Base-by-base conservation (phyloP, 2,888 invertebrate species). In the Tachina grossa region DNA sequence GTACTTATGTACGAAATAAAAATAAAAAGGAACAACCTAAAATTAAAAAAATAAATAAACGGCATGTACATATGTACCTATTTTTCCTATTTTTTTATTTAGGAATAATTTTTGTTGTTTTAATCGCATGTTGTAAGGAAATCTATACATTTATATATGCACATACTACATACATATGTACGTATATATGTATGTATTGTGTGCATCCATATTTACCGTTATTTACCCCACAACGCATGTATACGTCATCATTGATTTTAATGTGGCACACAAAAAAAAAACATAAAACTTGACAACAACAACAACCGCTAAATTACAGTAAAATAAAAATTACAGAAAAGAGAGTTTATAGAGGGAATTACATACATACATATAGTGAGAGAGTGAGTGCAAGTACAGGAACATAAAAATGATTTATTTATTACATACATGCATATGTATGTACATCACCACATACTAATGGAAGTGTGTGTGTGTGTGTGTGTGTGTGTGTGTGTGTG, bases 191-290 rank as follows among this genome's bases (percentile, higher is more conserved):
- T 61, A 0, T 41, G 14, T 13, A 14, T 6, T 31, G 2, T 31
- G 31, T 31, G 4, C 31, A 31, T 4, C 31, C 31, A 31, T 31
- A 57, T 41, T 39, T 75, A 61, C 43, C 63, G 75, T 59, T 55
- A 77, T 85, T 79, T 80, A 76, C 83, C 85, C 83, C 83, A 83
- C 65, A 83, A 83, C 85, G 75, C 83, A 76, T 80, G 85, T 66
- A 83, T 83, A 85, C 85, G 85, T 85, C 85, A 85, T 85, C 85
- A 83, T 83, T 83, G 85, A 83, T 79, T 85, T 85, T 83, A 55
- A 66, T 83, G 77, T 78, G 66, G 72, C 72, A 72, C 65, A 74
- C 74, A 57, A 55, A 59, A 78, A 69, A 41, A 43, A 63, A 72
- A 61, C 45, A 55, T 47, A n/a, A 75, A 66, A 81, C 39, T 14